A percentile compares a stretch with the other conserved stretches of the same genome.
Conservation (phyloP, 2,888 invertebrate species). For the Drosophila rellima region DNA sequence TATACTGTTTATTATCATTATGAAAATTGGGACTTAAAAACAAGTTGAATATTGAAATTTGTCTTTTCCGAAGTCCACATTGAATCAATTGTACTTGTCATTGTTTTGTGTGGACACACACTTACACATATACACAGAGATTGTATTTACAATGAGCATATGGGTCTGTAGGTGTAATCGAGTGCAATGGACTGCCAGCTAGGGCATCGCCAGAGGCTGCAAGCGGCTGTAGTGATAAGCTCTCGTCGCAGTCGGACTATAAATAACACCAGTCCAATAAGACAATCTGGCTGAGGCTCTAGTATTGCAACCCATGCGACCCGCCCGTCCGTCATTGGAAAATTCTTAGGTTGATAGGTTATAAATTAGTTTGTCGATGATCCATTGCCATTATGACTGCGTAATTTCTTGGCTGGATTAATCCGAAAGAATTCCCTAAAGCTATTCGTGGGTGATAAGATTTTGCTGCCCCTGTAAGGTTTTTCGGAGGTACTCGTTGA, state of each 20-base stretch:
- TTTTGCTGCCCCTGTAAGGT: conserved; percentile 24
- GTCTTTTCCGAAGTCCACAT: conserved; percentile 16
- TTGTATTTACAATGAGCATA: conserved; percentile 28
- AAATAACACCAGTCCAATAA: conserved; percentile 54
- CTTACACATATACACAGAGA: conserved; percentile 5
- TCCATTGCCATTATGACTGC: conserved; percentile 42
- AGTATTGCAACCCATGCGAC: not conserved
- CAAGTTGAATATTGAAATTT: conserved; percentile 8
- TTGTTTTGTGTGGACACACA: conserved; percentile 27
- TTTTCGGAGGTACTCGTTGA: conserved; percentile 63
- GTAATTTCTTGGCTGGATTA: conserved; percentile 60
- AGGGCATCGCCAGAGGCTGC: conserved; percentile 41
- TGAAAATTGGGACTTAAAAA: conserved; percentile 14
- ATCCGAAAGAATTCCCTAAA: conserved; percentile 80
- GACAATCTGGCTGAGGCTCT: conserved; percentile 11
- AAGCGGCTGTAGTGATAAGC: conserved; percentile 50
- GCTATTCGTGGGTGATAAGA: conserved; percentile 61
- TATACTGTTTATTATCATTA: conserved; percentile 4
- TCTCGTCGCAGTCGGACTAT: conserved; percentile 28
- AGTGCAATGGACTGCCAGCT: conserved; percentile 48
- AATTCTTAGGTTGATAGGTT: conserved; percentile 6
- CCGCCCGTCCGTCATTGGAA: conserved; percentile 10
- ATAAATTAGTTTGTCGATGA: conserved; percentile 75
- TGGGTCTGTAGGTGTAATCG: conserved; percentile 53
- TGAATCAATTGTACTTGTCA: conserved; percentile 37